Evolutionary conservation across 2,888 invertebrate species (phyloP).

Genomic region (Leptarthrus brevirostris): DNA sequence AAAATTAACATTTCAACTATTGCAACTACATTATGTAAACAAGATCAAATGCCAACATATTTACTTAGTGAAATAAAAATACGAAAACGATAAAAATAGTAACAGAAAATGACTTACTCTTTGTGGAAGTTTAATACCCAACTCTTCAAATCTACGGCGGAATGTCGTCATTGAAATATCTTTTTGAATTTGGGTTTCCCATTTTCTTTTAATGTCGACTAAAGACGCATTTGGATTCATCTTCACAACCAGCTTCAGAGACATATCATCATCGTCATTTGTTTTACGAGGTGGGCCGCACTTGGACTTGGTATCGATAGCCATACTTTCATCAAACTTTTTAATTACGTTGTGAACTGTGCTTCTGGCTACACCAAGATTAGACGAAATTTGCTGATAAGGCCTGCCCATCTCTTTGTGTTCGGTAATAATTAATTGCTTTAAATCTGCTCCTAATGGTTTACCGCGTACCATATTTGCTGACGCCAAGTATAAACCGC

Average conservation of each 20-base stretch:
- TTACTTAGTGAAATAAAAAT: no score
- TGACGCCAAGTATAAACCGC: not conserved
- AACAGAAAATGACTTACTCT: constrained; percentile 12
- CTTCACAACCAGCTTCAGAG: not conserved
- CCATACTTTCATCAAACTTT: constrained; percentile 16
- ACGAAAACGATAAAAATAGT: not conserved
- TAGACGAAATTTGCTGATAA: constrained; percentile 26
- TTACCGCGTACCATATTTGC: constrained; percentile 21
- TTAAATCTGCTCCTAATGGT: constrained; percentile 9
- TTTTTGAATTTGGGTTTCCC: constrained; percentile 6
- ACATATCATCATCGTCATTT: not conserved
- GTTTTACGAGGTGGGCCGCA: constrained; percentile 11
- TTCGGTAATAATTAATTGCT: constrained; percentile 9
- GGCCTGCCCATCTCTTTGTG: constrained; percentile 9
- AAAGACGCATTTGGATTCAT: not conserved
- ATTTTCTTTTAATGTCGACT: constrained; percentile 15
- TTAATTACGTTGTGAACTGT: constrained; percentile 23
- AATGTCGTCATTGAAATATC: constrained; percentile 17
- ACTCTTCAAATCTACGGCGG: constrained; percentile 8
- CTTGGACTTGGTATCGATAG: constrained; percentile 11
- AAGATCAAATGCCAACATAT: no score
- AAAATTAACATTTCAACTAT: no score
- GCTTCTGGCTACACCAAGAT: constrained; percentile 17
- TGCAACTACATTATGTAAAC: no score
- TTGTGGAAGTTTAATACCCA: constrained; percentile 16